Conservation (phyloP, 2,888 invertebrate genomes). For the Rosalia funebris region DNA sequence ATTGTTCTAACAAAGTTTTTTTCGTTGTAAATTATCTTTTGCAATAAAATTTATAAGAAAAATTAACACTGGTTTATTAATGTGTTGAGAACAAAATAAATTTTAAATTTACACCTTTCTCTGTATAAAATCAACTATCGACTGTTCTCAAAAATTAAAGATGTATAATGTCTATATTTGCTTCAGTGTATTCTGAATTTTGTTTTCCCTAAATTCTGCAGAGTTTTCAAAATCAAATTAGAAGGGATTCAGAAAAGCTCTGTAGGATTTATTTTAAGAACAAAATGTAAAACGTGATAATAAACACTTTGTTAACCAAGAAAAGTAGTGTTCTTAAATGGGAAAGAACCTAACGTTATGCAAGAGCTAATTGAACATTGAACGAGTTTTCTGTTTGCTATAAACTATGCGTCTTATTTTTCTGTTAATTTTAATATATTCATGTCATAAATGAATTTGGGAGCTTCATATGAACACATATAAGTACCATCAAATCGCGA, state of each 20-base stretch:
- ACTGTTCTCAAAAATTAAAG: not conserved
- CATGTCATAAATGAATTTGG: no score
- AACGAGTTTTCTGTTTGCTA: no score
- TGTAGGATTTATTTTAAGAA: not conserved
- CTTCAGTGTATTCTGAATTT: not conserved
- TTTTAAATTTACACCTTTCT: no score
- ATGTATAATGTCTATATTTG: not conserved
- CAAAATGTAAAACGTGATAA: not conserved
- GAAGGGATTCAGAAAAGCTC: not conserved
- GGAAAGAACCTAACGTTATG: no score
- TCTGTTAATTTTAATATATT: no score
- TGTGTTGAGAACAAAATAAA: not conserved
- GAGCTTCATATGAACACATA: no score
- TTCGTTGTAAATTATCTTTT: constrained; percentile 51
- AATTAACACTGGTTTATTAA: constrained; percentile 21
- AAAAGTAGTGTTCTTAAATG: not conserved
- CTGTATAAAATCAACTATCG: not conserved
- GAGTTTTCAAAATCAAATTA: not conserved
- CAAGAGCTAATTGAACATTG: no score
- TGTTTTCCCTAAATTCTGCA: not conserved
- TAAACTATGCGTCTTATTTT: no score
- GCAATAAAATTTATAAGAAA: constrained; percentile 54
- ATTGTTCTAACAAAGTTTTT: constrained; percentile 48
- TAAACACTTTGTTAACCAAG: not conserved
- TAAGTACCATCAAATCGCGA: no score